A percentile compares a stretch with the other conserved stretches of the same genome.
Conservation (phyloP, 2,797 vertebrate species). For the Otolemur crassicaudatus region DNA sequence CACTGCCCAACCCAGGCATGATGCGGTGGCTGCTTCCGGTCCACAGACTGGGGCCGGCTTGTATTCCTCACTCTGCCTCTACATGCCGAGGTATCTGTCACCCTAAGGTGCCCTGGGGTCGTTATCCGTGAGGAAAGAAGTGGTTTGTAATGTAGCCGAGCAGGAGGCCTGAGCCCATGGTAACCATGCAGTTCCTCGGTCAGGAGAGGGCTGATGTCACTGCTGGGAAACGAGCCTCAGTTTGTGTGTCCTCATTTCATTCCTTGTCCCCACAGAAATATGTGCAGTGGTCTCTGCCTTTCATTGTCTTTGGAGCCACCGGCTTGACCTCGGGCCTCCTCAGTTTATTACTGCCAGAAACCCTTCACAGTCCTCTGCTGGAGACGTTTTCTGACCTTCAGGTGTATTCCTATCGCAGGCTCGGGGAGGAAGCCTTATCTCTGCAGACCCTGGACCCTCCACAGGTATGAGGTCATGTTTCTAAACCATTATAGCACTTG, state of each 20-base stretch:
- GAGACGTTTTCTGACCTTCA: constrained; percentile 90
- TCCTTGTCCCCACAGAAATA: constrained; percentile 82
- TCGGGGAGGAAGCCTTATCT: constrained; percentile 86
- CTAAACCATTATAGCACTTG: neutral
- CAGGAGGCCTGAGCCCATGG: neutral
- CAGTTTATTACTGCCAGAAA: constrained; percentile 90
- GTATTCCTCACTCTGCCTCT: neutral
- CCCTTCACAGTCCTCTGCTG: constrained; percentile 88
- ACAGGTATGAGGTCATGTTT: constrained; percentile 77
- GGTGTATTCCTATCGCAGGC: constrained; percentile 85
- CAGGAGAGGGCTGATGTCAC: neutral
- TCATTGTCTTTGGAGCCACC: constrained; percentile 88
- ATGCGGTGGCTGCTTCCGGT: neutral
- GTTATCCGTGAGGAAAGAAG: neutral
- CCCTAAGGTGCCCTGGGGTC: neutral
- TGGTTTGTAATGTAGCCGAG: neutral
- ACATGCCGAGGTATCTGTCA: neutral
- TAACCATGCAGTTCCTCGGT: neutral
- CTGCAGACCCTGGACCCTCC: constrained; percentile 84
- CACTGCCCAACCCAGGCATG: rapidly evolving
- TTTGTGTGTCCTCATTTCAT: neutral
- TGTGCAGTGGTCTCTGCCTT: constrained; percentile 89
- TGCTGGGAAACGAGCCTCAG: neutral
- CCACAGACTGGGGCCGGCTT: too few relatives aligned
- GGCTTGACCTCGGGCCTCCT: constrained; percentile 88